Evolutionary conservation across 2,797 vertebrate genomes (phyloP), one percentile per base, ranked within the genome.

Genomic region (Gadopsis bispinosus): DNA sequence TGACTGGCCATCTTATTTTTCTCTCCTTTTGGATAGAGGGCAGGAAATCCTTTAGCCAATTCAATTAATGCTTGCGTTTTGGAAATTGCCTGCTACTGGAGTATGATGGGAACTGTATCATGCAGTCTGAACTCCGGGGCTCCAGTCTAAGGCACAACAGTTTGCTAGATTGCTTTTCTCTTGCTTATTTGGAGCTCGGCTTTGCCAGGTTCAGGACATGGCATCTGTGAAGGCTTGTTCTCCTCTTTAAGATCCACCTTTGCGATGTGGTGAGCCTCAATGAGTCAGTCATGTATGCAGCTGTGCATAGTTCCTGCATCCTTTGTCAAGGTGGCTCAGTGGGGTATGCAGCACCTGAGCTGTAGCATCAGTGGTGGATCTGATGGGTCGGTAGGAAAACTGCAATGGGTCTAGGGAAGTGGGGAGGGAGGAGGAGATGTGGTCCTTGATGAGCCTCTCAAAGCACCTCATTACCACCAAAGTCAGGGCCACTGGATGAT

Each of bases 1-100:
- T 79, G 75, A 80, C 63, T 67, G 33, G 53, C 64, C 61, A 63
- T 84, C 70, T 84, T 63, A 67, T 83, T 87, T 84, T 70, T 79
- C 61, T 86, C 70, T 80, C 76, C 69, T 77, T 80, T 83, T 78
- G 16, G 9, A 85, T 19, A 53, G 17, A 61, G 69, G 56, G 51
- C 79, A 88, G 71, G 69, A 89, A 81, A 84, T 80, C 68, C 67
- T 71, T 66, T 16, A 70, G 65, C 75, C 58, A 59, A 26, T 75
- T 77, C 59, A 68, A 71, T 87, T 77, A 82, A 62, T 69, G 51
- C 50, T 73, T 73, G 73, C 55, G 77, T 82, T 80, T 77, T 77
- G 51, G 19, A 83, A 79, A 63, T 19, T 20, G 35, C 43, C 67
- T 80, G 31, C 64, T 71, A 12, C 56, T 67, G 43, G 48, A 73